Base-by-base conservation (phyloP, 1,140 invertebrate genomes). In the Rhagoletis pomonella region DNA sequence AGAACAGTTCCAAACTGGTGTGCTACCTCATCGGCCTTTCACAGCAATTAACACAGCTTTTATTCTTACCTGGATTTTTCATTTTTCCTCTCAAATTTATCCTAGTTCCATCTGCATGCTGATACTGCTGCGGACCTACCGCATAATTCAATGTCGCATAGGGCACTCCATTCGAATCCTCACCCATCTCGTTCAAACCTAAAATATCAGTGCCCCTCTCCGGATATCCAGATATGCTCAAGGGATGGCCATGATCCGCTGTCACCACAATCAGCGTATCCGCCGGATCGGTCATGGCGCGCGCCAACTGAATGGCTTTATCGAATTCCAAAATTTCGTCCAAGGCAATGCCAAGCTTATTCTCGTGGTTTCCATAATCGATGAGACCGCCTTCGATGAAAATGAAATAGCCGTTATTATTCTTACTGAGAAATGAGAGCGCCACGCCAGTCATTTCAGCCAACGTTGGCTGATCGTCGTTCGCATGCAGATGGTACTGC, bases 401-500 rank as follows among this genome's bases (percentile, higher is more conserved):
- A 1, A 95, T 90, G 84, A 95, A 95, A 88, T 93, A 96, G 7
- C 97, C 97, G 12, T 96, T 94, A 0, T 91, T n/a, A 89, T 96
- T 95, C 88, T 95, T 95, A 39, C 93, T 93, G 0, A 97, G 93
- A n/a, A 97, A 93, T 88, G 96, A 94, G 7, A 98, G 95, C 3
- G 97, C 96, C 77, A 95, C 95, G 89, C 94, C 93, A 0, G 96
- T 96, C 96, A 98, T 97, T 91, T 97, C 96, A 1, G 94, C 94
- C 2, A 98, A 92, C 0, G 96, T 96, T 1, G 97, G 97, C 94
- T 92, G 95, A 4, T 44, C 1, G 93, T 90, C 95, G 88, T 93
- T 96, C 91, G 44, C 94, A 89, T 93, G 86, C 50, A 94, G 89
- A 89, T 95, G 92, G 86, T 94, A 95, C 4, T 94, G 90, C 93